A percentile compares a stretch with the other conserved stretches of the same genome.
phyloP scores from a whole-genome alignment of 2,113 vertebrate genomes.

The Neodon shergylaensis region DNA sequence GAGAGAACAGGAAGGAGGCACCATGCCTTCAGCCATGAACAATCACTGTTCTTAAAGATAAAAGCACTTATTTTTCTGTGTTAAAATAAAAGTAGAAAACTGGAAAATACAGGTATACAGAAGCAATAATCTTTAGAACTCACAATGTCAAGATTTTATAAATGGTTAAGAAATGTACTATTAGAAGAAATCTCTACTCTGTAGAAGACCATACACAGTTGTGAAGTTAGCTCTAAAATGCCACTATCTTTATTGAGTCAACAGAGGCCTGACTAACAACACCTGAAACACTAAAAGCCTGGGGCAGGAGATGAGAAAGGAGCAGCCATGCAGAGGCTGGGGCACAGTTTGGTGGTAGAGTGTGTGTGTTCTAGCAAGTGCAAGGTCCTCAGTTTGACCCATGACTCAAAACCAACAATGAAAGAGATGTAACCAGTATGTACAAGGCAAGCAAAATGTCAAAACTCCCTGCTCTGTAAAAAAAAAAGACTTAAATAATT shows the following conservation, averaged over 20 bases:
- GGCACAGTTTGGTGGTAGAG: neutral
- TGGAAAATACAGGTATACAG: slow-evolving; percentile 43
- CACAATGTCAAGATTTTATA: slow-evolving; percentile 22
- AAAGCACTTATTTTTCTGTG: slow-evolving; percentile 46
- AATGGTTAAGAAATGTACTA: neutral
- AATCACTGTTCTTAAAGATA: slow-evolving; percentile 49
- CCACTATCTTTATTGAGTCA: slow-evolving; percentile 29
- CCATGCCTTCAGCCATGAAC: slow-evolving; percentile 51
- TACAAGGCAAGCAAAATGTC: slow-evolving; percentile 34
- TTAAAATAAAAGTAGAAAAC: slow-evolving; percentile 67
- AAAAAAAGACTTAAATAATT: slow-evolving; percentile 23
- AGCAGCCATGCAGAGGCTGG: neutral
- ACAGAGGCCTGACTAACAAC: neutral
- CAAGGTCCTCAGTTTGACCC: neutral
- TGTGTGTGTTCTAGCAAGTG: neutral
- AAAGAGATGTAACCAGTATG: neutral
- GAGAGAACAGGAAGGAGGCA: slow-evolving; percentile 71
- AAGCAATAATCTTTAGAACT: slow-evolving; percentile 10
- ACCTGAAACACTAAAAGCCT: slow-evolving; percentile 26
- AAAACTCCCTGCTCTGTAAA: neutral
- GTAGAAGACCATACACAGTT: neutral
- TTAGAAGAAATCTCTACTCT: neutral
- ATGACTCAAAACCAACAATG: neutral
- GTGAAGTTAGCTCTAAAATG: neutral
- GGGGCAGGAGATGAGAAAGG: neutral